Evolutionary conservation across 35 echinoderm and acorn worm genomes (phyloP), one percentile per base, ranked within the genome.

Genomic region (Heliocidaris tuberculata): DNA sequence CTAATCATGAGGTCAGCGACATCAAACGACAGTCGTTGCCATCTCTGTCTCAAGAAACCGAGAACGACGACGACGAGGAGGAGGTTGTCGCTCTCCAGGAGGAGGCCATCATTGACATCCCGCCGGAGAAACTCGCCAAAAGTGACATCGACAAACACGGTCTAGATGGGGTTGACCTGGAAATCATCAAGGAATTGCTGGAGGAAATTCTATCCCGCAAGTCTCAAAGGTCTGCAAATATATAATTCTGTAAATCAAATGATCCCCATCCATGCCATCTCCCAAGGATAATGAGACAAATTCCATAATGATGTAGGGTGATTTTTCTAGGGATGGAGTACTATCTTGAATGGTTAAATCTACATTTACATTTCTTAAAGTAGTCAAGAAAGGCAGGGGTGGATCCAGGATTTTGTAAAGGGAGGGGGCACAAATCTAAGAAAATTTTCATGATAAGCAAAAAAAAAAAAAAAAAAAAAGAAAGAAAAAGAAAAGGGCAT

Each of bases 181-280:
- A 92, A 29, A 56, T 48, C 49, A 92, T 92, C n/a, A 92, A 56
- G 27, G 9, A 92, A 30, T 50, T 92, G 49, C 90, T 92, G n/a
- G 90, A 92, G 90, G 15, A 48, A 50, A 30, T 92, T 11, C 29
- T 92, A 13, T 13, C 90, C 29, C 42, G 49, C 86, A 32, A 88
- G 31, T 48, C 31, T 32, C 4, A 13, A 32, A 35, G 31, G 47
- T 48, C 24, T 24, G 31, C 2, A 7, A 88, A 13, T 32, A 48
- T 32, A 13, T 88, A 88, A 12, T 35, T 35, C 47, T 35, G 86
- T 88, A 35, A 88, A 88, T 30, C 31, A 31, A 86, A 30, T 86
- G 0, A 86, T 86, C 7, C 0, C 9, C 2, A 86, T n/a, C n/a
- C n/a, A n/a, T n/a, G n/a, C n/a, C n/a, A n/a, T 86, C 8, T 30